Percentiles rank a stretch among this genome's conserved stretches.
Conservation (phyloP, 92 coral and sea anemone genomes). For the Heliopora coerulea region DNA sequence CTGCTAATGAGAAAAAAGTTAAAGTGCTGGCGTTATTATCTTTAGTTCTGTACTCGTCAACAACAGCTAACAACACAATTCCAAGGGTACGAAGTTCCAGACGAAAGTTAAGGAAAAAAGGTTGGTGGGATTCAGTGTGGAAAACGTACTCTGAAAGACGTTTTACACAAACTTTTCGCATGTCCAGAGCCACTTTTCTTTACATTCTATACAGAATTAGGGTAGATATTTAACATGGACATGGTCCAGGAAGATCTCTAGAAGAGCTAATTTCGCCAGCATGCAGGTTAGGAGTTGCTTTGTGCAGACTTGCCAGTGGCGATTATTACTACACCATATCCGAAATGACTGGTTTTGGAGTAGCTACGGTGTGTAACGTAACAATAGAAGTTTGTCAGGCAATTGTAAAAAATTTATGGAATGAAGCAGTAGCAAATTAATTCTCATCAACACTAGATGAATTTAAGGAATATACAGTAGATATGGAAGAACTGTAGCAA, state of each 20-base stretch:
- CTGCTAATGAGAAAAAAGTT: no score
- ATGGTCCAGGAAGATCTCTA: background rate
- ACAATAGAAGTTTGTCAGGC: conserved; percentile 35
- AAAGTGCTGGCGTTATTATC: conserved; percentile 7
- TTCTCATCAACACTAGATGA: conserved; percentile 21
- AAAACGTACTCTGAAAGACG: conserved; percentile 24
- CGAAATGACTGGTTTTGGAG: conserved; percentile 46
- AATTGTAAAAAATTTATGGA: background rate
- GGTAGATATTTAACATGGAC: background rate
- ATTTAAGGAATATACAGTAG: conserved; percentile 20
- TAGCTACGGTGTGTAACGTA: conserved; percentile 37
- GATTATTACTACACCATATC: conserved; percentile 44
- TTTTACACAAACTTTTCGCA: conserved; percentile 18
- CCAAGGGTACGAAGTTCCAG: conserved; percentile 15
- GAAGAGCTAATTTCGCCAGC: conserved; percentile 35
- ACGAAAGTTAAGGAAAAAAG: conserved; percentile 4
- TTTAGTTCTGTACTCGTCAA: background rate
- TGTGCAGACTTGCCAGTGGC: conserved; percentile 43
- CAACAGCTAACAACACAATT: background rate
- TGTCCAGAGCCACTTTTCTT: conserved; percentile 12
- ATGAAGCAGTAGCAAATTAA: conserved; percentile 7
- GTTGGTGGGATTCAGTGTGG: conserved; percentile 31
- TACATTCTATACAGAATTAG: conserved; percentile 5
- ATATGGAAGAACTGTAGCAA: conserved; percentile 42
- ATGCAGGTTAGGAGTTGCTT: conserved; percentile 16